Conservation (phyloP, 1,140 invertebrate genomes). For the Drosophila littoralis region DNA sequence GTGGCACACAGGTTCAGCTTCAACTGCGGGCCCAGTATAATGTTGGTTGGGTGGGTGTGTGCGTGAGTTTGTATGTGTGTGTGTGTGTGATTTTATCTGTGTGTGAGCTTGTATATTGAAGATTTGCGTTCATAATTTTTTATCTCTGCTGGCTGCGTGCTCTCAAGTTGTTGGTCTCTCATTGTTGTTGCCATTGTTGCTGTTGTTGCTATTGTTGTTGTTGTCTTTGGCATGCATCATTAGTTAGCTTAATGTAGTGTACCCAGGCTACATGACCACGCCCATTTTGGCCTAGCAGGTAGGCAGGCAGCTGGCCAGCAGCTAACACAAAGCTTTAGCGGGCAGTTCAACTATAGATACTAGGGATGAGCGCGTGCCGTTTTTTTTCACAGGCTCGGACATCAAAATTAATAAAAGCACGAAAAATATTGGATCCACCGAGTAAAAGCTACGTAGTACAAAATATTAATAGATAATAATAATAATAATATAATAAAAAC, state of each 20-base stretch:
- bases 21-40: slow-evolving; percentile 21
- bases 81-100: neutral
- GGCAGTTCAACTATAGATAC: too few species aligned
- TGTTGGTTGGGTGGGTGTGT: neutral
- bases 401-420: too few species aligned
- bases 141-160: slow-evolving; percentile 62
- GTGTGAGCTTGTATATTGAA: slow-evolving; percentile 45
- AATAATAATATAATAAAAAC: too few species aligned
- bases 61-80: neutral
- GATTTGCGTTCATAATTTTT: slow-evolving; percentile 81
- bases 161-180: slow-evolving; percentile 65
- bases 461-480: too few species aligned
- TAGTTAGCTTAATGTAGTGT: slow-evolving; percentile 80
- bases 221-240: slow-evolving; percentile 75
- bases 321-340: neutral
- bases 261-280: slow-evolving; percentile 55
- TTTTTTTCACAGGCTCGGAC: too few species aligned
- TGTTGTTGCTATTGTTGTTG: slow-evolving; percentile 37
- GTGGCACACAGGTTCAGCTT: slow-evolving; percentile 64
- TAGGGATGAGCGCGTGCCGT: neutral
- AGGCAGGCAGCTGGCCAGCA: slow-evolving; percentile 28
- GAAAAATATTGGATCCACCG: too few species aligned
- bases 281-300: slow-evolving; percentile 52
- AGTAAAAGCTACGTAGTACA: too few species aligned
- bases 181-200: slow-evolving; percentile 49